phyloP scores from a whole-genome alignment of 2,888 invertebrate species.

The Agelastica alni region DNA sequence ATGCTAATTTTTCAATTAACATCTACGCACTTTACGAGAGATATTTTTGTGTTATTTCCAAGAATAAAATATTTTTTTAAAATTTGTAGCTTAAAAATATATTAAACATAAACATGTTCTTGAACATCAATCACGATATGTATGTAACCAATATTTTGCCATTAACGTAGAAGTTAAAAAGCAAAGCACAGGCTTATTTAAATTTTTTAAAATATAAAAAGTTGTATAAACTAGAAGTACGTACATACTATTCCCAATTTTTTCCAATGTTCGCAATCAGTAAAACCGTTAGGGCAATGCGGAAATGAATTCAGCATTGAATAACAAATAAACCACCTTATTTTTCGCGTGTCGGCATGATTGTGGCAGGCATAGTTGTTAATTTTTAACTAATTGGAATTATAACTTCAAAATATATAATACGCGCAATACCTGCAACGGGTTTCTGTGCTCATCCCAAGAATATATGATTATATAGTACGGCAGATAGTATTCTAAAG shows the following conservation, averaged over 20 bases:
- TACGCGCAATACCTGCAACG: constrained; percentile 21
- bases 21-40: constrained; percentile 7
- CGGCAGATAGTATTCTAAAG: no score
- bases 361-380: constrained; percentile 18
- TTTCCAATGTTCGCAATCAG: background rate
- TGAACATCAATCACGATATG: no score
- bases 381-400: constrained; percentile 26
- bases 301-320: constrained; percentile 2
- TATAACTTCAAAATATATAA: constrained; percentile 28
- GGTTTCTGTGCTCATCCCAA: no score
- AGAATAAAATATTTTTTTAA: background rate
- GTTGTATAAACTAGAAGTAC: background rate
- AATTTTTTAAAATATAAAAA: background rate
- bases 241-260: no score
- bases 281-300: background rate
- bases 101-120: background rate
- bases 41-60: background rate
- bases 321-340: background rate
- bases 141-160: no score
- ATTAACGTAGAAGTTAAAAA: no score
- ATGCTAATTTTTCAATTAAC: constrained; percentile 24
- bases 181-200: background rate
- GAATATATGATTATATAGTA: no score
- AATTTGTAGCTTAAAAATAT: background rate
- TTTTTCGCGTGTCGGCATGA: background rate